Base-by-base conservation (phyloP, 2,888 invertebrate genomes). In the Brachynemurus nebulosus region DNA sequence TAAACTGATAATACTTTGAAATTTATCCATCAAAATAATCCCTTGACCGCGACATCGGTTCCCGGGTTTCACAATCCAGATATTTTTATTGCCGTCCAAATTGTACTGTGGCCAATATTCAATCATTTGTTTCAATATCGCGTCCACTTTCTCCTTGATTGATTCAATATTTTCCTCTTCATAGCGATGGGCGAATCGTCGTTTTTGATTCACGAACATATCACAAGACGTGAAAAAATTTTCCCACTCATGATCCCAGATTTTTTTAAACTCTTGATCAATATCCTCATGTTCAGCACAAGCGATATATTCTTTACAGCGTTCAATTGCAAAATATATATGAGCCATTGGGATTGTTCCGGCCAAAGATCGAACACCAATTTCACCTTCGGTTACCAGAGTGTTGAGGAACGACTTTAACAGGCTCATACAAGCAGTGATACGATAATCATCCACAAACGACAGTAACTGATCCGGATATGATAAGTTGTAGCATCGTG, bases 31-130 rank as follows among this genome's bases (percentile, higher is more conserved):
- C 40, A 92, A 71, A 38, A 81, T 79, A 50, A 95, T 93, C 40
- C 93, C 93, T 56, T 86, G 73, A 0, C 95, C 93, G 8, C 93
- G 74, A 53, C 92, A 92, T 60, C 89, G 88, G 54, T 90, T 91
- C 1, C 92, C 92, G 0, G 93, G 93, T 61, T 95, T 95, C 47
- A 93, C 76, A 50, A 95, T 93, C 93, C 95, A 95, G 52, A 92
- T 78, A 63, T 93, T 93, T 46, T 78, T 72, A 47, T 78, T 73
- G 0, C 93, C 95, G 60, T 95, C 93, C 51, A 86, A 72, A 25
- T 80, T 76, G 52, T 84, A 74, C 59, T 89, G 89, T 0, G 89
- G 86, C 83, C 86, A 88, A 57, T 72, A 77, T 45, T 72, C 74
- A 12, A 70, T 67, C 54, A 91, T 70, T 36, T 77, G 72, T 14